Evolutionary conservation across 2,888 invertebrate genomes (phyloP), one percentile per base, ranked within the genome.

Genomic region (Sesamia inferens): DNA sequence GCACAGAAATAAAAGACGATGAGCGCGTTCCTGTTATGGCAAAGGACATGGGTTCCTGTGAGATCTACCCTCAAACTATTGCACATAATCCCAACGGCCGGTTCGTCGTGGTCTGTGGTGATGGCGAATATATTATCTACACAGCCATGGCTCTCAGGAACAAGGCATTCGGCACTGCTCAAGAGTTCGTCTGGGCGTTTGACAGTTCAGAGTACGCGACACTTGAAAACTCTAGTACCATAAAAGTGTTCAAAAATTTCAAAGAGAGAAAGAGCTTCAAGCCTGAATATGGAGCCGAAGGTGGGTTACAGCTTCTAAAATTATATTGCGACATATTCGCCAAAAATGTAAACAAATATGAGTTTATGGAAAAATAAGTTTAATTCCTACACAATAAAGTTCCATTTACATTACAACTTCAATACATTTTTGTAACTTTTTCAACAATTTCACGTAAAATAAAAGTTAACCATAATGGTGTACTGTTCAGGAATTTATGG

Each of bases 71-170:
- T 0, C 99, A 99, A 92, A 99, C 99, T 0, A 99, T 99, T 81
- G 98, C 98, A 47, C 99, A 99, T 93, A 99, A 99, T 95, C 99
- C 99, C 0, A 99, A 99, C 93, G 99, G 99, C 22, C 97, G 99
- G 47, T 97, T 97, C 83, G 97, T 97, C 7, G 99, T 99, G 0
- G 99, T 99, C 3, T 99, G 99, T 91, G 99, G 99, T 2, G 99
- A 99, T 93, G 99, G 99, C 19, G 99, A 99, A 93, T 99, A 99
- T 93, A 99, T 99, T 66, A 99, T 99, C 88, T 99, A 99, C 96
- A 99, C 99, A 0, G 99, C 99, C 0, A 99, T 99, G 99, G 99
- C 99, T 0, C 96, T 99, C 81, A 97, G 99, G 69, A 99, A 99
- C 94, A 99, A 99, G 93, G 99, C 99, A 2, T 99, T 99, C 92